Evolutionary conservation across 2,113 vertebrate genomes (phyloP), one percentile per base, ranked within the genome.

Genomic region (Poeciliopsis occidentalis): DNA sequence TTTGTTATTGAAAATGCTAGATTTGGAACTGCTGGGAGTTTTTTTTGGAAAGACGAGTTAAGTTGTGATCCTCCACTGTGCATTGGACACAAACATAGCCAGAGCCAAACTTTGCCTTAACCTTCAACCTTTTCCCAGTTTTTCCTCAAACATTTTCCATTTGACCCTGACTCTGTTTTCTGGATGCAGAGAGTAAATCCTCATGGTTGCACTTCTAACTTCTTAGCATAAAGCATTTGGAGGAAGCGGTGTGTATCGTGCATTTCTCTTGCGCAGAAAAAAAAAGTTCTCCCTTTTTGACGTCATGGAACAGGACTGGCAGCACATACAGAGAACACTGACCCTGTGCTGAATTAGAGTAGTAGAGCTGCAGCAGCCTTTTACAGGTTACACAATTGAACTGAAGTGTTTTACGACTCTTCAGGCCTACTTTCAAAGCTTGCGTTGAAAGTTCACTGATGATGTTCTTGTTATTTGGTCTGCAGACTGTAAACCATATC

Each of bases 341-440:
- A 19, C 31, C 24, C 30, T 15, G 24, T 27, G 60, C 60, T 60
- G 71, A 75, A 79, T 31, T 7, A 0, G 62, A 71, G 51, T 34
- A 88, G 76, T 82, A 22, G 71, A 75, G 44, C 80, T 86, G 22
- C 15, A 63, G 68, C 41, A 0, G 29, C 31, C 31, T 12, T 31
- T 26, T 39, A 27, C 62, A 34, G 17, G 64, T 83, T 85, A 76
- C 61, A 69, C 44, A 85, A 79, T 27, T 19, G 37, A 1, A 12
- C 37, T 60, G 75, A 76, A 78, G 51, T 27, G 12, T 32, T 51
- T 27, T 4, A 24, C 63, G 15, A 0, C 26, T 41, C 60, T 26
- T 4, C 27, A 27, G 13, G 6, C 37, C 32, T 26, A 37, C 54
- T 22, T 34, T 30, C 30, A n/a, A 27, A 51, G 29, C 12, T 0